Percentiles rank a stretch among this genome's conserved stretches.
Conservation (phyloP, 2,113 vertebrate genomes). For the Crotophaga sulcirostris region DNA sequence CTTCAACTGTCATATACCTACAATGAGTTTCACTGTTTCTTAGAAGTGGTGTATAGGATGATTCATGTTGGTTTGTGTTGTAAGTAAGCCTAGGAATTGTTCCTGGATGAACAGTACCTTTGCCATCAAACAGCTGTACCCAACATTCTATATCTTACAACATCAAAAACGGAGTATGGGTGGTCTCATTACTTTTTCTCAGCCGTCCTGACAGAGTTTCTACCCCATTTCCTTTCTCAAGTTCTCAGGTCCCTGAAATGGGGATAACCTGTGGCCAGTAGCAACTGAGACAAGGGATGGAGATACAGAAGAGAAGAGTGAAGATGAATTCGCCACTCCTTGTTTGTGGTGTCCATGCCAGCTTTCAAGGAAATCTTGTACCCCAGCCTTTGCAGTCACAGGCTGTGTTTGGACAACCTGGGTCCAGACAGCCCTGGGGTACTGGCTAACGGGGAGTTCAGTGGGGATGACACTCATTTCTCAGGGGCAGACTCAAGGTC, state of each 20-base stretch:
- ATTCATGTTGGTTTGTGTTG: background rate
- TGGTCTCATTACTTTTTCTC: background rate
- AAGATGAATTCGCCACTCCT: background rate
- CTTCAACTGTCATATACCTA: background rate
- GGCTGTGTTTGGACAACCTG: background rate
- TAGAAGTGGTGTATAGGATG: background rate
- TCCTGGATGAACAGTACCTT: background rate
- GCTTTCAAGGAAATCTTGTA: background rate
- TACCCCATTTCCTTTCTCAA: background rate
- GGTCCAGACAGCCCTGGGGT: background rate
- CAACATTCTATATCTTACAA: background rate
- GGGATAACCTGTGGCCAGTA: background rate
- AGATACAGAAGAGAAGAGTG: background rate
- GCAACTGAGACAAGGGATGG: background rate
- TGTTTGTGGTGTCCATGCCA: background rate
- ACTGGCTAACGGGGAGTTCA: fast-evolving
- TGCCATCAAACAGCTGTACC: background rate
- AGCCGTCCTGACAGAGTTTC: background rate
- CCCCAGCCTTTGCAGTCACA: fast-evolving
- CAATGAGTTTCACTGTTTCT: background rate
- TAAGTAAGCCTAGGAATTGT: background rate
- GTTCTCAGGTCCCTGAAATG: background rate
- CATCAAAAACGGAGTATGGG: background rate
- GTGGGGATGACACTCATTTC: fast-evolving
- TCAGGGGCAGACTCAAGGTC: background rate